A percentile compares a stretch with the other conserved stretches of the same genome.
phyloP scores from a whole-genome alignment of 2,113 vertebrate species.

The Capreolus pygargus region DNA sequence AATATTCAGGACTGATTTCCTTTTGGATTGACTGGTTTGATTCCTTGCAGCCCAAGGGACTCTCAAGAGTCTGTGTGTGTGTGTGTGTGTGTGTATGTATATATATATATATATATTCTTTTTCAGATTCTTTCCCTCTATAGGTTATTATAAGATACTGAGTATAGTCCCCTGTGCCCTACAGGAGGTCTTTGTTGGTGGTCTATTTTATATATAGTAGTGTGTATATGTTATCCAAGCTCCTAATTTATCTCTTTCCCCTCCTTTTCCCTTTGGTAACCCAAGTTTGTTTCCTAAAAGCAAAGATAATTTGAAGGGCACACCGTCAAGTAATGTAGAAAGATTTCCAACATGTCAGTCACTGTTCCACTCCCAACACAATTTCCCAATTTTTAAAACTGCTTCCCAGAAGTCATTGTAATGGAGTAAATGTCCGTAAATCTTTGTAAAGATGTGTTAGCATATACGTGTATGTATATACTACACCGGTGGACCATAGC shows the following conservation, averaged over 20 bases:
- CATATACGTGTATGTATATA: not conserved
- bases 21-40: not conserved
- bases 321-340: not conserved
- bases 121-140: not conserved
- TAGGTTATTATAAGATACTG: not conserved
- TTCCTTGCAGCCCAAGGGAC: not conserved
- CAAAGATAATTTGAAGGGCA: not conserved
- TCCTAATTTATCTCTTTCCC: not conserved
- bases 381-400: not conserved
- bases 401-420: not conserved
- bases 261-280: not conserved
- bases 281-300: not conserved
- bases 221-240: not conserved
- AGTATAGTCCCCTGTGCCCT: not conserved
- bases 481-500: too few relatives aligned
- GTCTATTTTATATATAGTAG: not conserved
- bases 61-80: rapidly evolving
- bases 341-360: not conserved
- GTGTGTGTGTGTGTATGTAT: rapidly evolving
- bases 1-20: not conserved
- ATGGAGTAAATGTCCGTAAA: not conserved
- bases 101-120: not conserved
- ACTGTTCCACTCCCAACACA: not conserved
- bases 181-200: not conserved
- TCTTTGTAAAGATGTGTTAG: not conserved